Percentiles rank a stretch among this genome's conserved stretches.
Evolutionary conservation across 2,888 invertebrate species (phyloP).

Genomic region (Drosophila phalerata): DNA sequence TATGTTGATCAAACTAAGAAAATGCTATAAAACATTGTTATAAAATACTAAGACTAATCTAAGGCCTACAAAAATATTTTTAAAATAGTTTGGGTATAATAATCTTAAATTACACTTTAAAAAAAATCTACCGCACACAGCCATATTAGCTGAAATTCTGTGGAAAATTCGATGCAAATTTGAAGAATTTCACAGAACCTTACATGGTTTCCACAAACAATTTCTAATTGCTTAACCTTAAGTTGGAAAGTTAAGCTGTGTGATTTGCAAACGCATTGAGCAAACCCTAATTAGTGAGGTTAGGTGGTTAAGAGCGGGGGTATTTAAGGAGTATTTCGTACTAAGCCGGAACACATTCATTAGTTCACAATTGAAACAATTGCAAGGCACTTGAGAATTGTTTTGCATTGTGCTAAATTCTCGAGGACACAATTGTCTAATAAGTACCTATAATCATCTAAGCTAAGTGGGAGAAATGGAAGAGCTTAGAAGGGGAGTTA

Average conservation of each 20-base stretch:
- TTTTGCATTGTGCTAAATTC: conserved; percentile 9
- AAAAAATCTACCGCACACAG: background rate
- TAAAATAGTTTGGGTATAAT: too few relatives aligned
- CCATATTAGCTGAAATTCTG: background rate
- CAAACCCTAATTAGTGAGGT: background rate
- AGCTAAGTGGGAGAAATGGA: background rate
- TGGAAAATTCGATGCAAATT: background rate
- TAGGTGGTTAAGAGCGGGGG: too few relatives aligned
- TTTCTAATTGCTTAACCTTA: background rate
- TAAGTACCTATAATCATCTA: conserved; percentile 9
- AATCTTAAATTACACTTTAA: too few relatives aligned
- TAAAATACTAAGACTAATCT: too few relatives aligned
- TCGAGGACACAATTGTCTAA: conserved; percentile 5
- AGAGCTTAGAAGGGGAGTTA: background rate
- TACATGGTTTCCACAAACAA: background rate
- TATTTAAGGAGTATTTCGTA: background rate
- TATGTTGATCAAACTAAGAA: too few relatives aligned
- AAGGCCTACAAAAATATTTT: too few relatives aligned
- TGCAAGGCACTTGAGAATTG: conserved; percentile 17
- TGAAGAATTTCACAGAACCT: background rate
- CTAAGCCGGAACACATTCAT: conserved; percentile 9
- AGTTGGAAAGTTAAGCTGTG: background rate
- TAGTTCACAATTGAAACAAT: conserved; percentile 16
- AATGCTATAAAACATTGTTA: too few relatives aligned
- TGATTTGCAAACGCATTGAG: conserved; percentile 4